Percentiles rank a stretch among this genome's conserved stretches.
phyloP scores from a whole-genome alignment of 2,888 invertebrate species.

The Rutpela maculata region DNA sequence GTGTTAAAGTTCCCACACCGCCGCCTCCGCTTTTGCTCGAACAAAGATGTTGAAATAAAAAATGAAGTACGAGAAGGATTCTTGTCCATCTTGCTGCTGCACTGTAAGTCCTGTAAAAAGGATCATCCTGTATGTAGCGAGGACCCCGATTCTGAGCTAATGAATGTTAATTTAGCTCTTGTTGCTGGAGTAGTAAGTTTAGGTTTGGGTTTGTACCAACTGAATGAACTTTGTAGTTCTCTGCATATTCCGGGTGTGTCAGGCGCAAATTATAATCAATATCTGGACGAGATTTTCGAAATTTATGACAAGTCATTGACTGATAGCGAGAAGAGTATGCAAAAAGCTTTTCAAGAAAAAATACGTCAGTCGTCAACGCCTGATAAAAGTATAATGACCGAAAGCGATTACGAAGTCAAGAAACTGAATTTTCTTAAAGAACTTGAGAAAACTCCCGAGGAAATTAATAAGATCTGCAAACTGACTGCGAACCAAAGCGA shows the following conservation, averaged over 20 bases:
- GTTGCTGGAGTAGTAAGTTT: constrained; percentile 60
- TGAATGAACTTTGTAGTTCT: constrained; percentile 60
- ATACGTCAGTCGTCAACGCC: constrained; percentile 30
- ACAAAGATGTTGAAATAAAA: constrained; percentile 56
- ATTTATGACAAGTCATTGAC: constrained; percentile 55
- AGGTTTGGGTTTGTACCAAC: constrained; percentile 56
- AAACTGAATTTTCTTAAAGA: constrained; percentile 53
- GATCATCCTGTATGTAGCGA: constrained; percentile 59
- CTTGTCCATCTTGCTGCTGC: constrained; percentile 56
- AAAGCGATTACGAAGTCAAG: constrained; percentile 48
- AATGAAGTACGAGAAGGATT: constrained; percentile 60
- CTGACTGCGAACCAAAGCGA: constrained; percentile 58
- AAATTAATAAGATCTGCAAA: constrained; percentile 52
- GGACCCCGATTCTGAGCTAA: constrained; percentile 57
- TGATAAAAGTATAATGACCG: constrained; percentile 17
- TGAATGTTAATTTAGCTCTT: constrained; percentile 60
- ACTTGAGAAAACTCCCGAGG: constrained; percentile 49
- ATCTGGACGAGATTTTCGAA: constrained; percentile 57
- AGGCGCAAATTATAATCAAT: constrained; percentile 53
- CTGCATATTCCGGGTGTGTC: constrained; percentile 58
- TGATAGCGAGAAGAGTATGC: constrained; percentile 41
- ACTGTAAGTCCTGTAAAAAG: constrained; percentile 55
- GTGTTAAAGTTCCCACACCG: constrained; percentile 58
- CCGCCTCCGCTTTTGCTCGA: constrained; percentile 54
- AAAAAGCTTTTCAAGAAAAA: constrained; percentile 32